Conservation (phyloP, 92 coral and sea anemone species). For the Pocillopora grandis region DNA sequence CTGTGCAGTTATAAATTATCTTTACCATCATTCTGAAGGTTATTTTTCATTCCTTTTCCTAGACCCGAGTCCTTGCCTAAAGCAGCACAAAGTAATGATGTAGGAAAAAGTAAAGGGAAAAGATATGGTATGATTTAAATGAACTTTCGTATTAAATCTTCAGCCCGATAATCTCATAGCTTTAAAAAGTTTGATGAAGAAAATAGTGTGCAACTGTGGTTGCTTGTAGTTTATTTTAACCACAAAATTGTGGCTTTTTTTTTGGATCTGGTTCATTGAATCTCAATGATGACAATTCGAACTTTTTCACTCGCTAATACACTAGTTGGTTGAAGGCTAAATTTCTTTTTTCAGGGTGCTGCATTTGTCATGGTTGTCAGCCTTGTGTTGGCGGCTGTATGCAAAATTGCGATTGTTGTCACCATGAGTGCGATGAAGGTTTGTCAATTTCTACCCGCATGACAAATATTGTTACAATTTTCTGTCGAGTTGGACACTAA, state of each 20-base stretch:
- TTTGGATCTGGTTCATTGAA: no score
- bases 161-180: no score
- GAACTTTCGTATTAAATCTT: background rate
- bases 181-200: no score
- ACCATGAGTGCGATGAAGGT: slow-evolving; percentile 43
- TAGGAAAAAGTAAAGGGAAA: slow-evolving; percentile 5
- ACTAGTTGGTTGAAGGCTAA: background rate
- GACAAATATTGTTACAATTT: background rate
- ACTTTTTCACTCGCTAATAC: no score
- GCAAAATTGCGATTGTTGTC: slow-evolving; percentile 32
- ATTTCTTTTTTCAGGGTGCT: slow-evolving; percentile 38
- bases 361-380: slow-evolving; percentile 26
- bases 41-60: background rate
- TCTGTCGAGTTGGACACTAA: background rate
- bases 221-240: no score
- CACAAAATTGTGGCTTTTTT: no score
- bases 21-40: no score
- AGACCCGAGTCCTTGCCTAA: slow-evolving; percentile 31
- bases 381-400: slow-evolving; percentile 44
- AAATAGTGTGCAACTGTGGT: no score
- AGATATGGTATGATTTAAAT: slow-evolving; percentile 21
- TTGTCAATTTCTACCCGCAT: slow-evolving; percentile 47
- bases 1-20: no score
- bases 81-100: background rate
- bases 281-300: no score